Evolutionary conservation across 2,797 vertebrate genomes (phyloP), one percentile per base, ranked within the genome.

Genomic region (Siniperca obscura): DNA sequence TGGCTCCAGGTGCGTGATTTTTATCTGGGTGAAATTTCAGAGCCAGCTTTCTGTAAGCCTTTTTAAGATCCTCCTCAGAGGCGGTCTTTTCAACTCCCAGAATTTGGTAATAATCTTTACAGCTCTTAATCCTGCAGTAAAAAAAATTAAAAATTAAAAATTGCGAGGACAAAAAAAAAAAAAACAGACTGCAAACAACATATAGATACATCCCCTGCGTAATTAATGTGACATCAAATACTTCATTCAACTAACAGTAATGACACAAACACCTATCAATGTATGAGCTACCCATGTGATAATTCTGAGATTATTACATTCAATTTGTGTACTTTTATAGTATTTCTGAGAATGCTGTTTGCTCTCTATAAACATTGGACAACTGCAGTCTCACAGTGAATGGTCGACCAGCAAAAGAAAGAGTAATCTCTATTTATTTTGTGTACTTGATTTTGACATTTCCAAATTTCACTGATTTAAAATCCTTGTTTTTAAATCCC

Each of bases 21-120:
- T 99, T 99, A 94, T 99, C 98, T 0, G 98, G 98, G 90, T 99
- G 98, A 93, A 99, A 99, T 86, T 98, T 99, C 84, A 99, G 92
- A 0, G 98, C 98, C 42, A 99, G 93, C 84, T 98, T 99, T 90
- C 98, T 94, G 90, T 99, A 99, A 46, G 98, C 95, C 90, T 98
- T 99, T 94, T 99, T 99, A 82, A 99, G 94, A 89, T 99, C 98
- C n/a, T 99, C 98, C 0, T 99, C 98, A 0, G 96, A 95, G 46
- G 98, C 97, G 0, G 96, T 96, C 93, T 98, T 97, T 91, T 91
- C 97, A 55, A 98, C 96, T 42, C 97, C 97, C 44, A 99, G 95
- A 92, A 97, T 99, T 95, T 99, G 98, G 66, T 99, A 99, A 93
- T 99, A 99, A 93, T 99, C 97, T 95, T 99, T 99, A 94, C 98